Conservation (phyloP, 2,888 invertebrate species). For the Blastobasis adustella region DNA sequence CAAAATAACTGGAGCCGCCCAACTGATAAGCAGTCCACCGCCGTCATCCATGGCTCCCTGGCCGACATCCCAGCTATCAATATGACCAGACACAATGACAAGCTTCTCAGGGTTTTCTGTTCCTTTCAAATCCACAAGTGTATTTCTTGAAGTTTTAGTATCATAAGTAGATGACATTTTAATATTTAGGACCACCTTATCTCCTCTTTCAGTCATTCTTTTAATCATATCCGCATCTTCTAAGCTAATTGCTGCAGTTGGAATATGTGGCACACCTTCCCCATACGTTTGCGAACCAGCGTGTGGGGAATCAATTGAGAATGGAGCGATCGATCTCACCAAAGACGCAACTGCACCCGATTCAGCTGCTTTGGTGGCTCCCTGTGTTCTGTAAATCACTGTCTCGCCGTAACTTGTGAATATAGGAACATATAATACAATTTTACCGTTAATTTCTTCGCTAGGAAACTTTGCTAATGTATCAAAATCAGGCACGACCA, state of each 20-base stretch:
- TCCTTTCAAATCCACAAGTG: conserved; percentile 81
- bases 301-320: conserved; percentile 85
- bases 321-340: conserved; percentile 84
- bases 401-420: conserved; percentile 79
- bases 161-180: conserved; percentile 79
- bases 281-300: conserved; percentile 81
- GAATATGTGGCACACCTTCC: conserved; percentile 77
- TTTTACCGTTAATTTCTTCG: conserved; percentile 78
- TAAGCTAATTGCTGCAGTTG: conserved; percentile 82
- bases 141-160: conserved; percentile 80
- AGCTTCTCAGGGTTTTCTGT: conserved; percentile 53
- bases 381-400: conserved; percentile 77
- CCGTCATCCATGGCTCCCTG: conserved; percentile 92
- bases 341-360: conserved; percentile 85
- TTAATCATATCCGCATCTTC: conserved; percentile 86
- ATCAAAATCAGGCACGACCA: conserved; percentile 81
- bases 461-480: conserved; percentile 71
- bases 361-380: conserved; percentile 80
- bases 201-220: conserved; percentile 76
- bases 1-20: conserved; percentile 81
- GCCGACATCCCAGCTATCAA: conserved; percentile 93
- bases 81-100: conserved; percentile 87
- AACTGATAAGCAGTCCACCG: conserved; percentile 86
- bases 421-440: conserved; percentile 83
- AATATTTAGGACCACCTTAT: conserved; percentile 62